phyloP scores from a whole-genome alignment of 2,888 invertebrate species.

The Ferdinandea cuprea region DNA sequence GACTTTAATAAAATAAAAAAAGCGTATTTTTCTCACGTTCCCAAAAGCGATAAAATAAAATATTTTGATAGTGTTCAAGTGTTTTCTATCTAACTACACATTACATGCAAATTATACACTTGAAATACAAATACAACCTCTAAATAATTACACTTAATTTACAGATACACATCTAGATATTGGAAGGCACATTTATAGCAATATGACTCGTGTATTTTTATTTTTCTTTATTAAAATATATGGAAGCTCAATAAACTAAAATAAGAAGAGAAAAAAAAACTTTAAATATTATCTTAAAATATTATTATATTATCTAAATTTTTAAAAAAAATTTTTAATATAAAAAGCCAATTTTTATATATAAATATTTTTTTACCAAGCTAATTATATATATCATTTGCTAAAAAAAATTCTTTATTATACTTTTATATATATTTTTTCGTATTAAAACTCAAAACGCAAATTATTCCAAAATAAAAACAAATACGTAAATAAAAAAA shows the following conservation, averaged over 20 bases:
- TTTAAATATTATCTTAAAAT: constrained; percentile 15
- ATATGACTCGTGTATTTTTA: constrained; percentile 5
- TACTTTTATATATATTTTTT: constrained; percentile 2
- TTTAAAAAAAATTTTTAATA: constrained; percentile 17
- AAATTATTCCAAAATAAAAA: constrained; percentile 45
- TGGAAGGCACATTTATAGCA: constrained; percentile 51
- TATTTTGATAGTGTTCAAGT: background rate
- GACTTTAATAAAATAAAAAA: too few relatives aligned
- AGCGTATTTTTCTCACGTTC: background rate
- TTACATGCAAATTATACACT: constrained; percentile 37
- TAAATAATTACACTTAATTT: constrained; percentile 22
- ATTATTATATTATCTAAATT: constrained; percentile 28
- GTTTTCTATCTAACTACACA: background rate
- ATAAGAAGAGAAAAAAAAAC: constrained; percentile 8
- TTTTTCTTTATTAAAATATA: constrained; percentile 24
- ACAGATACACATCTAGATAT: constrained; percentile 57
- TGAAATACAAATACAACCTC: constrained; percentile 2
- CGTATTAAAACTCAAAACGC: constrained; percentile 14
- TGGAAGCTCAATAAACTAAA: constrained; percentile 50
- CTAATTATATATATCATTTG: constrained; percentile 7
- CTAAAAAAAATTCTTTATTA: constrained; percentile 31
- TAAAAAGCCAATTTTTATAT: constrained; percentile 47
- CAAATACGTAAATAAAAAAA: too few relatives aligned
- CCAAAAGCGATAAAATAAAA: too few relatives aligned
- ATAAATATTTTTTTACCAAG: background rate